Percentiles rank a stretch among this genome's conserved stretches.
Evolutionary conservation across 1,140 invertebrate genomes (phyloP).

Genomic region (Dendrolimus kikuchii): DNA sequence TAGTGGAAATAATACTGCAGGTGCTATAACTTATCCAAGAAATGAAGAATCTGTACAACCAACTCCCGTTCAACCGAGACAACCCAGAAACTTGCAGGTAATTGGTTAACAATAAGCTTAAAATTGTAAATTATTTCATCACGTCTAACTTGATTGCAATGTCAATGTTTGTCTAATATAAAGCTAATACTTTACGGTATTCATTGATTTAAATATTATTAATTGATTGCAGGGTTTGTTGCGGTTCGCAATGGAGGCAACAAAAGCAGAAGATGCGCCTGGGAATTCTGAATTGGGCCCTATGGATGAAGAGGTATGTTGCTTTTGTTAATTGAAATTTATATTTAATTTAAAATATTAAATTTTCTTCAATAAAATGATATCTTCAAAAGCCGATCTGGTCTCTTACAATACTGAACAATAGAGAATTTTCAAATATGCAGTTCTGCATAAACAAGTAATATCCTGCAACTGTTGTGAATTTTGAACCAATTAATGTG

Average conservation of each 20-base stretch:
- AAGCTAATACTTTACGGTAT: neutral
- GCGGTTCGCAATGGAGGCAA: slow-evolving; percentile 77
- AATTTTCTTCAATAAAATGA: neutral
- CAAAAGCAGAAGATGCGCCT: slow-evolving; percentile 72
- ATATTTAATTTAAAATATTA: neutral
- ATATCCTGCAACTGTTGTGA: too few species aligned
- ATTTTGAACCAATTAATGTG: too few species aligned
- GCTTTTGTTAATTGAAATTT: too few species aligned
- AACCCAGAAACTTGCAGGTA: slow-evolving; percentile 49
- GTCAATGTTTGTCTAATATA: neutral
- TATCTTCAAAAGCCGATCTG: too few species aligned
- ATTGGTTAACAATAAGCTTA: slow-evolving; percentile 1
- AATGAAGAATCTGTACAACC: slow-evolving; percentile 15
- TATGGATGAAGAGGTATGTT: slow-evolving; percentile 75
- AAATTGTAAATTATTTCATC: neutral
- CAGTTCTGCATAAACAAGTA: too few species aligned
- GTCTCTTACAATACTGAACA: too few species aligned
- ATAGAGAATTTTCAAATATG: too few species aligned
- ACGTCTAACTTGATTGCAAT: neutral
- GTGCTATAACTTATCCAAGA: slow-evolving; percentile 33
- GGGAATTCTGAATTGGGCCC: slow-evolving; percentile 59
- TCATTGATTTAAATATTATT: slow-evolving; percentile 1
- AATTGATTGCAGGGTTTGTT: slow-evolving; percentile 73
- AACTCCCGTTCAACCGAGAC: slow-evolving; percentile 29
- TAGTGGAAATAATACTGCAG: slow-evolving; percentile 26